A percentile compares a stretch with the other conserved stretches of the same genome.
phyloP scores from a whole-genome alignment of 2,888 invertebrate genomes.

The Melinopterus prodromus region DNA sequence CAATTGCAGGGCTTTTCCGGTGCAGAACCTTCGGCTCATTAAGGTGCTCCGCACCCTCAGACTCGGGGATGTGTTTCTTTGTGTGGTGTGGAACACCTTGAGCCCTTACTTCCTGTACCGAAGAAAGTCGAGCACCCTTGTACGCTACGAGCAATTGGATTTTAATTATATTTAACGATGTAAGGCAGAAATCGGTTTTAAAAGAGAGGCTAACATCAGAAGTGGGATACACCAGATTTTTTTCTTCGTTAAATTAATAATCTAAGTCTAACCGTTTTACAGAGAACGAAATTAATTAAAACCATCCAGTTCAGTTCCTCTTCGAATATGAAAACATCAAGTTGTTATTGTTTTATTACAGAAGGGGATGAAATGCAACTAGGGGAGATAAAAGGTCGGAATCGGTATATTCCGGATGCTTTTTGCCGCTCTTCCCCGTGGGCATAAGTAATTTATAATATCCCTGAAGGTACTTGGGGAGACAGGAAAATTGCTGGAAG shows the following conservation, averaged over 20 bases:
- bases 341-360: not conserved
- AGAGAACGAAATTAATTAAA: not conserved
- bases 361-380: not conserved
- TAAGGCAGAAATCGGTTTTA: not conserved
- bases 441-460: conserved; percentile 4
- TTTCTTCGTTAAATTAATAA: too few species aligned
- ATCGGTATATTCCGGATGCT: not conserved
- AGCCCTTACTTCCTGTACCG: not conserved
- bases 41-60: not conserved
- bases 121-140: too few species aligned
- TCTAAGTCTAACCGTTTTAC: too few species aligned
- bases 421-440: not conserved
- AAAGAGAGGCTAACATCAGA: not conserved
- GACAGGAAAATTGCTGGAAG: not conserved
- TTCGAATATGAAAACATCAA: not conserved
- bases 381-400: not conserved
- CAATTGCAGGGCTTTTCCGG: conserved; percentile 32
- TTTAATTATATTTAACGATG: not conserved
- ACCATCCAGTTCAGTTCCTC: not conserved
- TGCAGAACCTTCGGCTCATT: not conserved
- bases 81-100: not conserved
- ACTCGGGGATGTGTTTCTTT: not conserved
- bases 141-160: too few species aligned
- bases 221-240: not conserved
- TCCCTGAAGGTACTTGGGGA: not conserved